phyloP scores from a whole-genome alignment of 2,888 invertebrate species.

The Drosophila nr. perissopoda region DNA sequence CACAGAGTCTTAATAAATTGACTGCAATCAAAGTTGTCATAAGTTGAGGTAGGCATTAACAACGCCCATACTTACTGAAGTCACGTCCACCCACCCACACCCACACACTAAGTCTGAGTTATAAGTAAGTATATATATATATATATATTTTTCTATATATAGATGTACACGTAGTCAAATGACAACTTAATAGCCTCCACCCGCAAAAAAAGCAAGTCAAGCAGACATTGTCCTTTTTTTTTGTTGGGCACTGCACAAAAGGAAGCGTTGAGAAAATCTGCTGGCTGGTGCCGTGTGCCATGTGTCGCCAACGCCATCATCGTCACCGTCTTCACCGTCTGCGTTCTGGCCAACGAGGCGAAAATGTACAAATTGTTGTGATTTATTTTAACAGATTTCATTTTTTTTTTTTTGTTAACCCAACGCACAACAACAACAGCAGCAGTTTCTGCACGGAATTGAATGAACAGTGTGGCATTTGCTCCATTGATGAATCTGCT shows the following conservation, averaged over 20 bases:
- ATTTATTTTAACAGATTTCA: slow-evolving; percentile 77
- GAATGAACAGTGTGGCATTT: slow-evolving; percentile 56
- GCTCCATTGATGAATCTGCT: slow-evolving; percentile 77
- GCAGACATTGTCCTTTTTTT: slow-evolving; percentile 62
- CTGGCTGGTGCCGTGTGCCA: slow-evolving; percentile 56
- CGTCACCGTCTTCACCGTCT: slow-evolving; percentile 40
- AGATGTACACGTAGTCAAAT: slow-evolving; percentile 66
- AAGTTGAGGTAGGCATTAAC: slow-evolving; percentile 45
- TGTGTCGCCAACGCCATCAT: slow-evolving; percentile 56
- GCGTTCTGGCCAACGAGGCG: slow-evolving; percentile 71
- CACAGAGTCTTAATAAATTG: slow-evolving; percentile 69
- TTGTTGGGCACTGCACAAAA: slow-evolving; percentile 15
- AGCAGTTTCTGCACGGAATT: slow-evolving; percentile 13
- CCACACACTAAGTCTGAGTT: slow-evolving; percentile 29
- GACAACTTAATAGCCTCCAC: slow-evolving; percentile 73
- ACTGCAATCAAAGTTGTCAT: slow-evolving; percentile 79
- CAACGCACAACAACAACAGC: slow-evolving; percentile 42
- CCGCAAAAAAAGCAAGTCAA: slow-evolving; percentile 42
- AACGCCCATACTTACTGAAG: slow-evolving; percentile 50
- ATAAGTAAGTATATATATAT: slow-evolving; percentile 38
- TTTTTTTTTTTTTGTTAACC: slow-evolving; percentile 66
- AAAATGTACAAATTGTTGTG: slow-evolving; percentile 81
- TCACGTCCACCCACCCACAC: slow-evolving; percentile 52
- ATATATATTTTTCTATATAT: neutral
- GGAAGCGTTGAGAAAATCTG: slow-evolving; percentile 39